Conservation (phyloP, 2,888 invertebrate genomes). For the Chelonus formosanus region DNA sequence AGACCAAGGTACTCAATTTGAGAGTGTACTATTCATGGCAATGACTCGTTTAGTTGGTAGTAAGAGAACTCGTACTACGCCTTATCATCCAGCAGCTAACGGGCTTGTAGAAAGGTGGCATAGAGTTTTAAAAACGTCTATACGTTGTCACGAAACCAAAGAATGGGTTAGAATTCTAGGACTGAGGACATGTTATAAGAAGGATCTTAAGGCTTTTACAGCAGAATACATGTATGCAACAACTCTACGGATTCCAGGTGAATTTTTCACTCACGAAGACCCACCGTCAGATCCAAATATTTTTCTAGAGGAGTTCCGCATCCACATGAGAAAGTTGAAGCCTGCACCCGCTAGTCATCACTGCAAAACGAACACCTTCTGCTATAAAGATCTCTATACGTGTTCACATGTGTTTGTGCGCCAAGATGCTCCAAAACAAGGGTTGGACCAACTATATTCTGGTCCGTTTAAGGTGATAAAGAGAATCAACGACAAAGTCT, state of each 20-base stretch:
- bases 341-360: conserved; percentile 10
- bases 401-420: conserved; percentile 22
- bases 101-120: conserved; percentile 43
- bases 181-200: conserved; percentile 29
- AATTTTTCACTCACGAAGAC: conserved; percentile 28
- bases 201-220: conserved; percentile 21
- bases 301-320: conserved; percentile 25
- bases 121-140: conserved; percentile 30
- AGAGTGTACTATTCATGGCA: conserved; percentile 40
- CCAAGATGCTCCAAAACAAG: not conserved
- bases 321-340: conserved; percentile 17
- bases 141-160: conserved; percentile 20
- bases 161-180: conserved; percentile 44
- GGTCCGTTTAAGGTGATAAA: conserved; percentile 15
- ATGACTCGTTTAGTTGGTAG: conserved; percentile 38
- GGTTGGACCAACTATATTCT: conserved; percentile 19
- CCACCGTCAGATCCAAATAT: conserved; percentile 22
- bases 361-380: conserved; percentile 11
- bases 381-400: conserved; percentile 20
- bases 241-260: conserved; percentile 13
- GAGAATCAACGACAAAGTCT: conserved; percentile 16
- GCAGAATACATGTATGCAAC: conserved; percentile 22
- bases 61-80: conserved; percentile 39
- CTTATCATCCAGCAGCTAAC: conserved; percentile 46
- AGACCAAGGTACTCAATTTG: conserved; percentile 51